These are phyloP conservation scores for Chromoteleia sp. DNA, from an alignment of 2,888 invertebrate genomes.

Conservation along the genomic window DNA sequence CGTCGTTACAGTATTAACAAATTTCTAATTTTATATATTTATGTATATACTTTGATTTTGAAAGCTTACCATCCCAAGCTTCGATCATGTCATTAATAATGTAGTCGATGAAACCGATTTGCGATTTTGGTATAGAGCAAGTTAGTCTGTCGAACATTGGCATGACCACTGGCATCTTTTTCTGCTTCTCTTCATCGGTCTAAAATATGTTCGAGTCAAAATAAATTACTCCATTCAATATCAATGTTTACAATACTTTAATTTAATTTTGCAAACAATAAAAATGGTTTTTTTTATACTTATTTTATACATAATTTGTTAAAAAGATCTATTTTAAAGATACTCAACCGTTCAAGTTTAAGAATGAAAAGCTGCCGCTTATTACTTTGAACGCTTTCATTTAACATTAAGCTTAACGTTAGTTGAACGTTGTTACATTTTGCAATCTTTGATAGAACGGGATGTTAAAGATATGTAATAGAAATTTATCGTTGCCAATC, in stretches of 20 bases:
- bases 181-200: constrained; percentile 97
- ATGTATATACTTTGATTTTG: neutral
- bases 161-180: constrained; percentile 97
- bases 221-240: neutral
- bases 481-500: constrained; percentile 2
- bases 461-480: neutral
- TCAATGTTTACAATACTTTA: neutral
- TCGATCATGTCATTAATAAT: constrained; percentile 99
- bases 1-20: too few species aligned
- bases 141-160: constrained; percentile 98
- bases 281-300: too few species aligned
- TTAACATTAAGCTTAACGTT: too few species aligned
- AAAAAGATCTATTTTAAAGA: too few species aligned
- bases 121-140: constrained; percentile 98
- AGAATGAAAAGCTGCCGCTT: too few species aligned
- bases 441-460: too few species aligned
- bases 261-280: neutral
- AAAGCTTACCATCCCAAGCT: constrained; percentile 94
- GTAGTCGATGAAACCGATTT: constrained; percentile 98
- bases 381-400: too few species aligned
- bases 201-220: constrained; percentile 82
- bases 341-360: too few species aligned
- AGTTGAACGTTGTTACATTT: too few species aligned
- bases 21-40: neutral
- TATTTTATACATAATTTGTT: too few species aligned